phyloP scores from a whole-genome alignment of 1,140 invertebrate species.

The Drosophila baimaii region DNA sequence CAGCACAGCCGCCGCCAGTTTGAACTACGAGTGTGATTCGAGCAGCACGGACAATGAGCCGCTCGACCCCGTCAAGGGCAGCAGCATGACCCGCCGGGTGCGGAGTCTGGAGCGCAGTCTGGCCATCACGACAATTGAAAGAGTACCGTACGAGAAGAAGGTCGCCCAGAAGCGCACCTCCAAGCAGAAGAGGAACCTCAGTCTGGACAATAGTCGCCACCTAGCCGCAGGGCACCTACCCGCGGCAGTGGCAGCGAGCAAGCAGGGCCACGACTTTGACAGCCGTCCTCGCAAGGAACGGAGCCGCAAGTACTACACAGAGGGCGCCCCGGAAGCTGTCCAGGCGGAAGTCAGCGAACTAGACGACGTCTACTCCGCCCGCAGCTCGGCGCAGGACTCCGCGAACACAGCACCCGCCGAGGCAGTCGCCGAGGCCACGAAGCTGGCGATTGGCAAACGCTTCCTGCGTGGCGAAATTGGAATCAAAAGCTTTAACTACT shows the following conservation, averaged over 20 bases:
- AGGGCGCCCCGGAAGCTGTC: not conserved
- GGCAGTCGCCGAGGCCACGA: constrained; percentile 34
- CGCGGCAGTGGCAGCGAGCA: constrained; percentile 7
- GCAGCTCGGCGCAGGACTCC: constrained; percentile 59
- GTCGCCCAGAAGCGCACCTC: constrained; percentile 60
- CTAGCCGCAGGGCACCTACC: constrained; percentile 4
- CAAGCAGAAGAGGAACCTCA: constrained; percentile 80
- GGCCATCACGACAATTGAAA: constrained; percentile 34
- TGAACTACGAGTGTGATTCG: constrained; percentile 56
- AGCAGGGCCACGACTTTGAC: constrained; percentile 26
- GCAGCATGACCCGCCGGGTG: constrained; percentile 60
- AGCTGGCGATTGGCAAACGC: constrained; percentile 78
- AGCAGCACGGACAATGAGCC: constrained; percentile 78
- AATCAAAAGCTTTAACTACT: constrained; percentile 84
- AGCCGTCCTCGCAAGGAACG: constrained; percentile 39
- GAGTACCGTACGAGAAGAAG: constrained; percentile 53
- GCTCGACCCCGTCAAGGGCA: constrained; percentile 27
- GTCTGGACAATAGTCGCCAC: constrained; percentile 67
- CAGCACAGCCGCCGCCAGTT: not conserved
- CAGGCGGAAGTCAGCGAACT: constrained; percentile 33
- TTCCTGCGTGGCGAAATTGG: constrained; percentile 82
- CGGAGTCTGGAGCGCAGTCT: constrained; percentile 73
- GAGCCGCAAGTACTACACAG: constrained; percentile 42
- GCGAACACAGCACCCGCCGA: constrained; percentile 25
- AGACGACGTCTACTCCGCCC: constrained; percentile 65